Evolutionary conservation across 1,140 invertebrate genomes (phyloP), one percentile per base, ranked within the genome.

Genomic region (Hycleus cichorii): DNA sequence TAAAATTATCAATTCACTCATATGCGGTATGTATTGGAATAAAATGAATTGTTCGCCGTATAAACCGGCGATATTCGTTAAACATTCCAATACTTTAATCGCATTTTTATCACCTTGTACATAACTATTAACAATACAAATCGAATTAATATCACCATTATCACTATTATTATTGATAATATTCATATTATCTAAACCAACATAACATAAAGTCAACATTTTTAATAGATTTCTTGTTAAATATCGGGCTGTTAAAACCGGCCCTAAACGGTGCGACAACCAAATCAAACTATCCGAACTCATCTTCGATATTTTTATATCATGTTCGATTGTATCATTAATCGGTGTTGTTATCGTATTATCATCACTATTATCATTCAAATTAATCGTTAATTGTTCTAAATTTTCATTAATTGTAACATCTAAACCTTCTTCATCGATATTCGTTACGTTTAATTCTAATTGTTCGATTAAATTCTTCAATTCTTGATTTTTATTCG

Each of bases 31-130:
- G 73, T 97, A 99, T 76, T 98, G 96, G 39, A 94, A 76, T 39
- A 97, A 79, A 63, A 98, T 89, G 46, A 98, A 85, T 67, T 95
- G 89, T 71, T 97, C 93, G 45, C 94, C 95, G 75, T 96, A 97
- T 59, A 97, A 77, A 85, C 85, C 84, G 52, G 87, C 88, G 65
- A 97, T 92, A 64, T 87, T 85, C 57, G 84, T 84, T 3, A 98
- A 81, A 71, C 91, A 95, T 62, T 93, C 88, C 38, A 97, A 78
- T 2, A 97, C 90, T 66, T 90, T 89, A 3, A 77, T 75, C 1
- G 93, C 89, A 75, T 89, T 89, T 11, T 77, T 72, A 75, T 98
- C 95, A 1, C 94, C 95, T 3, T 83, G 71, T 4, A 90, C 79
- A 49, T 74, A 73, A 43, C 81, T 78, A 62, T 80, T 80, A 3